These are phyloP conservation scores for Phlogophora meticulosa DNA, from an alignment of 2,888 invertebrate genomes.

Conservation along the genomic window DNA sequence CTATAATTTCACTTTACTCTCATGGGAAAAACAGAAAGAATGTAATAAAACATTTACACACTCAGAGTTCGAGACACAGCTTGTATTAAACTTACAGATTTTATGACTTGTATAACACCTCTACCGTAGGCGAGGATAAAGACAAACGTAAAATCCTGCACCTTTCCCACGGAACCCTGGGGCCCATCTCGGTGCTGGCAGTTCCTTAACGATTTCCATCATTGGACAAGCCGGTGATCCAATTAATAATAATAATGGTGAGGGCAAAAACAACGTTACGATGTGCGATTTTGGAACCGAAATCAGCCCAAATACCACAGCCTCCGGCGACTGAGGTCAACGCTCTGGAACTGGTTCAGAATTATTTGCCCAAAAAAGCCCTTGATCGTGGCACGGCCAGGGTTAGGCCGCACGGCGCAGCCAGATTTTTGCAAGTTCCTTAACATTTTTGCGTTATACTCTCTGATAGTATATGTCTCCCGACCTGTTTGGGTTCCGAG, in stretches of 20 bases:
- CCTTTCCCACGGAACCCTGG: conserved; percentile 69
- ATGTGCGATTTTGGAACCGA: conserved; percentile 87
- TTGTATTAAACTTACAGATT: conserved; percentile 23
- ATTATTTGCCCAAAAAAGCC: conserved; percentile 87
- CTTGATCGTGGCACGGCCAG: conserved; percentile 72
- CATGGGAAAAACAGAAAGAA: conserved; percentile 12
- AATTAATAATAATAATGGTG: conserved; percentile 89
- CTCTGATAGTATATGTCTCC: conserved; percentile 54
- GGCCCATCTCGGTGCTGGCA: conserved; percentile 68
- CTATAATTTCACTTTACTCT: conserved; percentile 4
- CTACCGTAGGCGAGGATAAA: not conserved
- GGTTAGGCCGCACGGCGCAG: conserved; percentile 68
- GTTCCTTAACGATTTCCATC: conserved; percentile 80
- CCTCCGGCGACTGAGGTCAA: conserved; percentile 78
- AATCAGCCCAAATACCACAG: conserved; percentile 86
- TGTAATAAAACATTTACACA: conserved; percentile 14
- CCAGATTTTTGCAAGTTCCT: conserved; percentile 71
- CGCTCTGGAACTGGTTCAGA: conserved; percentile 83
- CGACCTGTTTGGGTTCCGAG: conserved; percentile 48
- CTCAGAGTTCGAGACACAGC: not conserved
- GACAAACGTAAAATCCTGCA: conserved; percentile 2
- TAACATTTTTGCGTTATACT: conserved; percentile 70
- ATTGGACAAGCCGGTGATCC: conserved; percentile 84
- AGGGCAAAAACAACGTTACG: conserved; percentile 85
- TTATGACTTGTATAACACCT: conserved; percentile 16